Evolutionary conservation across 2,888 invertebrate species (phyloP).

Genomic region (Perdita meconis): DNA sequence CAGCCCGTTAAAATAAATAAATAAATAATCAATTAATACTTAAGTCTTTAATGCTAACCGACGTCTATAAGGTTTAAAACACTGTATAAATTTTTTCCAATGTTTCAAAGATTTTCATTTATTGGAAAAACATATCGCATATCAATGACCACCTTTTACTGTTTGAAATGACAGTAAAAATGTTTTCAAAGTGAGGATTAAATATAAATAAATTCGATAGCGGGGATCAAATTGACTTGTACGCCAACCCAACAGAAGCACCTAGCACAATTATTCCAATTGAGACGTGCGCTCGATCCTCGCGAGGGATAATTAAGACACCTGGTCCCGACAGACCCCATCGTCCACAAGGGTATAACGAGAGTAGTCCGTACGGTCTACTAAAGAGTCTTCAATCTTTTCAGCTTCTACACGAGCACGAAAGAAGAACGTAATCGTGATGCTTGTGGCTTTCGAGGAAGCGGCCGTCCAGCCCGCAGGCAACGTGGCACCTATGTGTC

Average conservation of each 20-base stretch:
- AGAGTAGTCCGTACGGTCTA: slow-evolving; percentile 24
- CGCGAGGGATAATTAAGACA: slow-evolving; percentile 55
- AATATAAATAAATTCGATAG: no score
- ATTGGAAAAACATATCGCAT: no score
- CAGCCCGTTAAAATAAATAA: no score
- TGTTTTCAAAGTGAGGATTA: no score
- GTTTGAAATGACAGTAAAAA: no score
- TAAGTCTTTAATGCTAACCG: no score
- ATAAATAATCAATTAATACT: no score
- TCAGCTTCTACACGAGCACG: slow-evolving; percentile 46
- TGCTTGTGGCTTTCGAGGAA: slow-evolving; percentile 57
- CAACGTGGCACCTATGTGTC: slow-evolving; percentile 57
- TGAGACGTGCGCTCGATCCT: slow-evolving; percentile 27
- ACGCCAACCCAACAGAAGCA: slow-evolving; percentile 1
- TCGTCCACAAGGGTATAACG: slow-evolving; percentile 43
- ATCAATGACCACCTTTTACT: no score
- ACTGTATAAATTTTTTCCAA: no score
- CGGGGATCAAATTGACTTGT: no score
- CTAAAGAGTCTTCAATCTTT: slow-evolving; percentile 39
- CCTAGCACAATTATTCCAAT: slow-evolving; percentile 39
- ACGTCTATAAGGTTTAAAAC: no score
- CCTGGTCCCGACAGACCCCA: slow-evolving; percentile 43
- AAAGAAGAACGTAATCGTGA: slow-evolving; percentile 60
- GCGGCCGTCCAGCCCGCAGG: slow-evolving; percentile 35
- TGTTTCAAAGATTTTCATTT: no score